Conservation (phyloP, 2,888 invertebrate genomes). For the Epinotia ramella region DNA sequence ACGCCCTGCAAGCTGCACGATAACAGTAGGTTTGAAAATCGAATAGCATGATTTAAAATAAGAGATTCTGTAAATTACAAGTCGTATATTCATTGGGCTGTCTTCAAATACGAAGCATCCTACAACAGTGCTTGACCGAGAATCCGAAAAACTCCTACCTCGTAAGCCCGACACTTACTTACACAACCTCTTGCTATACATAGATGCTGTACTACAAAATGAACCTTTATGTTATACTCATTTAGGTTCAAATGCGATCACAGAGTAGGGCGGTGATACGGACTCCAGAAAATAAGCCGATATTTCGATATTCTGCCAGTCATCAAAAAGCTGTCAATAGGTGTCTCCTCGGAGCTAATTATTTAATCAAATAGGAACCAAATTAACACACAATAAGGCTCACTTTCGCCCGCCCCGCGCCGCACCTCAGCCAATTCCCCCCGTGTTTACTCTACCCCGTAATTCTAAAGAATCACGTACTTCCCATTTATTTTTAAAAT, state of each 20-base stretch:
- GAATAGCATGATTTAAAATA: background rate
- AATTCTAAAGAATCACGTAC: slow-evolving; percentile 57
- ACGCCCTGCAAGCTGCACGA: background rate
- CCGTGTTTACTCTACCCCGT: slow-evolving; percentile 67
- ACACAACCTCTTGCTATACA: slow-evolving; percentile 4
- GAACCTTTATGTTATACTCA: background rate
- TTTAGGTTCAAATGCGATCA: background rate
- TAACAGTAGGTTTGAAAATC: background rate
- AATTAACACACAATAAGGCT: slow-evolving; percentile 47
- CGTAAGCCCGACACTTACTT: background rate
- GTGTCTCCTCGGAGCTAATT: slow-evolving; percentile 51
- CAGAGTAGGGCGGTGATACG: background rate
- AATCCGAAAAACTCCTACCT: slow-evolving; percentile 10
- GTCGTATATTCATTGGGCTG: slow-evolving; percentile 27
- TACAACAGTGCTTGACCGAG: slow-evolving; percentile 2
- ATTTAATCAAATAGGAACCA: slow-evolving; percentile 49
- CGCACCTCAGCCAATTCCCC: slow-evolving; percentile 56
- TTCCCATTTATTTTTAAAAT: slow-evolving; percentile 46
- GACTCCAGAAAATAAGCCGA: slow-evolving; percentile 45
- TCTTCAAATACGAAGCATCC: slow-evolving; percentile 29
- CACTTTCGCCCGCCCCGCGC: slow-evolving; percentile 48
- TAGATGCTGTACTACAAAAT: background rate
- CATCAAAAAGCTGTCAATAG: slow-evolving; percentile 73
- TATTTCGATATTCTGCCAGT: slow-evolving; percentile 65
- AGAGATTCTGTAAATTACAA: slow-evolving; percentile 11